Conservation (phyloP, 37 sponge, comb jelly and placozoan genomes). For the Lycopodina hypogea region DNA sequence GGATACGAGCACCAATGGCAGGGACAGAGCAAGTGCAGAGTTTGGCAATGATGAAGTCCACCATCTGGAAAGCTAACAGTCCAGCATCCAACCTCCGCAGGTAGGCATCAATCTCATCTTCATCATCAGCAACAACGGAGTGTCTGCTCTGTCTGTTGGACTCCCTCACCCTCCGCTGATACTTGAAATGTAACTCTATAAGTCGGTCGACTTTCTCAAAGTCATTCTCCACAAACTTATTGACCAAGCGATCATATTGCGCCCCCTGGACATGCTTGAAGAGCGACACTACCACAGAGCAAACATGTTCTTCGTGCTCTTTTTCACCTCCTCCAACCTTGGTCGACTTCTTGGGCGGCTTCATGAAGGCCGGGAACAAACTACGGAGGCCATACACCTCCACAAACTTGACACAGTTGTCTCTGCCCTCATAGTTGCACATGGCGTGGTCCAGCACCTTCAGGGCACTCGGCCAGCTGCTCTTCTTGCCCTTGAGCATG, state of each 20-base stretch:
- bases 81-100: conserved; percentile 89
- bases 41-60: conserved; percentile 81
- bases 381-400: conserved; percentile 91
- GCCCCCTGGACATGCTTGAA: conserved; percentile 57
- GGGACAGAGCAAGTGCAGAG: conserved; percentile 47
- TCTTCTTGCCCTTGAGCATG: conserved; percentile 92
- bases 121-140: conserved; percentile 25
- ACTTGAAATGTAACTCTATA: conserved; percentile 89
- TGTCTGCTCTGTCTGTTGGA: conserved; percentile 35
- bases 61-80: conserved; percentile 87
- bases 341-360: conserved; percentile 57
- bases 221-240: conserved; percentile 95
- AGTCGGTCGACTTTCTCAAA: conserved; percentile 92
- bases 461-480: conserved; percentile 72
- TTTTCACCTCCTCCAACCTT: conserved; percentile 57
- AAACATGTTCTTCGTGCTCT: conserved; percentile 93
- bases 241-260: conserved; percentile 56
- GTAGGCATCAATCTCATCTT: conserved; percentile 68
- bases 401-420: conserved; percentile 91
- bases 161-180: conserved; percentile 53
- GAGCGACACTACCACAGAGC: conserved; percentile 84
- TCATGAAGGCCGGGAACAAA: conserved; percentile 96
- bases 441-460: conserved; percentile 96
- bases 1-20: conserved; percentile 37
- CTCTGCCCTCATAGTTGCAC: conserved; percentile 72